phyloP scores from a whole-genome alignment of 1,140 invertebrate species.

The Triops longicaudatus region DNA sequence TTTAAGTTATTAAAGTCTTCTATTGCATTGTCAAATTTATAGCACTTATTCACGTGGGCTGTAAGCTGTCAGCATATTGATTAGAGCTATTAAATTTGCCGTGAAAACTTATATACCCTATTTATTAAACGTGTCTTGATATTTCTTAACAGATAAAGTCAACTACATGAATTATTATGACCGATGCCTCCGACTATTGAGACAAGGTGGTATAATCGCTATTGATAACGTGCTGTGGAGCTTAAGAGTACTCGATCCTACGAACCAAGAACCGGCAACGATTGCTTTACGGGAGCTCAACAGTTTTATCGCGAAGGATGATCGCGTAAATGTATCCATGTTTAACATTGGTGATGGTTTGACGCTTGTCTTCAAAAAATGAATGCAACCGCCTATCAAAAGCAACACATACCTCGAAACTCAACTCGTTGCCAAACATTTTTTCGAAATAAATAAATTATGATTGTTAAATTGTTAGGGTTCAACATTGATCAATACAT shows the following conservation, averaged over 20 bases:
- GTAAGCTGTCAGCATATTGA: no score
- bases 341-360: conserved; percentile 37
- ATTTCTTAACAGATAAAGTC: conserved; percentile 37
- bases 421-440: no score
- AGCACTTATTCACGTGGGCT: no score
- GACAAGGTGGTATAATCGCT: conserved; percentile 41
- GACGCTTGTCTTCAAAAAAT: conserved; percentile 35
- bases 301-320: conserved; percentile 33
- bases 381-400: neutral
- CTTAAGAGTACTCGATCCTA: conserved; percentile 29
- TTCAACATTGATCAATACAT: no score
- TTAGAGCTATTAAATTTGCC: neutral
- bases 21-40: no score
- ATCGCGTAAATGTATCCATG: conserved; percentile 33
- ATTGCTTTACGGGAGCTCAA: conserved; percentile 33
- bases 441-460: no score
- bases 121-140: neutral
- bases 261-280: conserved; percentile 19
- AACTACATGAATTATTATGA: conserved; percentile 43
- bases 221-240: conserved; percentile 40
- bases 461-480: no score
- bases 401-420: no score
- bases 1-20: no score
- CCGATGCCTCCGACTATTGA: conserved; percentile 37
- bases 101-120: neutral